phyloP scores from a whole-genome alignment of 2,113 vertebrate genomes.

The Tringa solitaria region DNA sequence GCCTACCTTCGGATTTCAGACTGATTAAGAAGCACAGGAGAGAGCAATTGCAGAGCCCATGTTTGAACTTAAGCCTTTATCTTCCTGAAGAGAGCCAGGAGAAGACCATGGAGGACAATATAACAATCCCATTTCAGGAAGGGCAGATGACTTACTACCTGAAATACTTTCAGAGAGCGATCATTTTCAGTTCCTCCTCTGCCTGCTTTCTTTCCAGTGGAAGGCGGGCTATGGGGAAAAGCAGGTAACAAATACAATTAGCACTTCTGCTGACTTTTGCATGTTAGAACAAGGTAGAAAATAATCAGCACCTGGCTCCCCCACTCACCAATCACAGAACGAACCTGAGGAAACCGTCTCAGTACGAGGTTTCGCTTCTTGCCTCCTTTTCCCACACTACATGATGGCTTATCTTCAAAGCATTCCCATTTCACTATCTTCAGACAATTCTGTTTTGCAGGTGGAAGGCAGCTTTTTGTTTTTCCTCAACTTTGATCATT shows the following conservation, averaged over 20 bases:
- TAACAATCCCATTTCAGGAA: neutral
- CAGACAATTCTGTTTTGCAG: slow-evolving; percentile 62
- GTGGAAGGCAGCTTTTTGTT: slow-evolving; percentile 54
- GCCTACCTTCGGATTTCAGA: neutral
- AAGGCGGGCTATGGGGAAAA: slow-evolving; percentile 13
- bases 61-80: neutral
- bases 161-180: neutral
- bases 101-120: neutral
- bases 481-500: slow-evolving; percentile 47
- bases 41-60: neutral
- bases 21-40: neutral
- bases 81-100: neutral
- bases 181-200: neutral
- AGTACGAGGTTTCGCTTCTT: slow-evolving; percentile 40
- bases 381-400: slow-evolving; percentile 55
- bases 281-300: slow-evolving; percentile 41
- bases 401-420: slow-evolving; percentile 67
- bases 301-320: slow-evolving; percentile 51
- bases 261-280: slow-evolving; percentile 1
- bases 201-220: neutral
- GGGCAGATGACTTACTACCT: neutral
- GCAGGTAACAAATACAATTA: neutral
- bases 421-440: slow-evolving; percentile 59
- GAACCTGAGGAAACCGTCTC: slow-evolving; percentile 42
- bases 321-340: slow-evolving; percentile 26